Conservation (phyloP, 2,888 invertebrate species). For the Drosophila melanosoma region DNA sequence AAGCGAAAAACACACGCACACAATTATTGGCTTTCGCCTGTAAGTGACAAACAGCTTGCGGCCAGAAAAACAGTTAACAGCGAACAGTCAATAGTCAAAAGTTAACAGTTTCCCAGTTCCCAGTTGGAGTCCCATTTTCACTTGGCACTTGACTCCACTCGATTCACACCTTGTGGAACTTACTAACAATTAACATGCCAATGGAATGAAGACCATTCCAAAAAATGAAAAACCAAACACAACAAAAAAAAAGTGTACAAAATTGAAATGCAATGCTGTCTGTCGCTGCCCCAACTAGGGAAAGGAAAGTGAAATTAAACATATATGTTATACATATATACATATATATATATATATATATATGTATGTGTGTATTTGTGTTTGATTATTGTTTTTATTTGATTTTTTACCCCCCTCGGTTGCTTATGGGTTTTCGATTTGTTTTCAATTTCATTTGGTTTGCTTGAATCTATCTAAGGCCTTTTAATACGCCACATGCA, state of each 20-base stretch:
- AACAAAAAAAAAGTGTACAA: conserved; percentile 37
- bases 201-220: conserved; percentile 61
- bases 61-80: conserved; percentile 1
- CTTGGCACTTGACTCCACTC: conserved; percentile 19
- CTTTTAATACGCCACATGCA: conserved; percentile 71
- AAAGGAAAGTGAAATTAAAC: conserved; percentile 76
- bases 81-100: conserved; percentile 10
- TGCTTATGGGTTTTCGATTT: conserved; percentile 53
- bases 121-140: conserved; percentile 51
- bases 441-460: conserved; percentile 73
- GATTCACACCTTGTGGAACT: conserved; percentile 47
- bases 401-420: conserved; percentile 5
- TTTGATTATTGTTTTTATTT: not conserved
- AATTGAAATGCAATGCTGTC: conserved; percentile 75
- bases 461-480: conserved; percentile 71
- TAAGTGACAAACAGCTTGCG: conserved; percentile 22
- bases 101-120: conserved; percentile 6
- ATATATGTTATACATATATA: not conserved
- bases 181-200: conserved; percentile 65
- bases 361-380: not conserved
- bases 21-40: conserved; percentile 66
- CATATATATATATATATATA: not conserved
- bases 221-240: conserved; percentile 38
- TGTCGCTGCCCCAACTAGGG: conserved; percentile 61
- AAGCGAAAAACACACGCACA: conserved; percentile 9